Conservation (phyloP, 2,113 vertebrate genomes). For the Spea bombifrons region DNA sequence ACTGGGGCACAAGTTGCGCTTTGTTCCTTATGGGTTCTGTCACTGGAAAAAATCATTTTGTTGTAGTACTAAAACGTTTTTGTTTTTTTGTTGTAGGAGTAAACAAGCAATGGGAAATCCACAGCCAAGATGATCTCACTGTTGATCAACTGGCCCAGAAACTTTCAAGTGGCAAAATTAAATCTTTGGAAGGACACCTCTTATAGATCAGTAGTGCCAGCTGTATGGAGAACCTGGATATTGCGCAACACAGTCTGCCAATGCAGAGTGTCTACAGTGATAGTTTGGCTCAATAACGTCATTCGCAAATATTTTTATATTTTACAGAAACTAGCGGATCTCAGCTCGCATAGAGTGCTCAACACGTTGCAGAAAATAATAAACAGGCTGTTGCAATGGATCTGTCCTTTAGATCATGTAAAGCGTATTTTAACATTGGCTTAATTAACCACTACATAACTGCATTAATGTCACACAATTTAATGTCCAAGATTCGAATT, state of each 20-base stretch:
- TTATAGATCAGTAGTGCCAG: conserved; percentile 23
- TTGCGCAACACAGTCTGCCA: not conserved
- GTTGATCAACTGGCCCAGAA: conserved; percentile 27
- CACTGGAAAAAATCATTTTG: not conserved
- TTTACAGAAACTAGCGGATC: not conserved
- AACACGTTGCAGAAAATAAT: no score
- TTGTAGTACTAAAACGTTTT: not conserved
- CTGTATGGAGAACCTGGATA: not conserved
- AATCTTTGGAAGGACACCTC: conserved; percentile 26
- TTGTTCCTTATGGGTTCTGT: no score
- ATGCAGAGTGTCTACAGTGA: not conserved
- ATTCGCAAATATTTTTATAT: not conserved
- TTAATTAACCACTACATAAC: not conserved
- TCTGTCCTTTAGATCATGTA: no score
- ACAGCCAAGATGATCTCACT: conserved; percentile 21
- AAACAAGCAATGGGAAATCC: conserved; percentile 28
- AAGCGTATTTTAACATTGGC: not conserved
- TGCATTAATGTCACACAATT: not conserved
- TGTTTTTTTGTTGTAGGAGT: conserved; percentile 21
- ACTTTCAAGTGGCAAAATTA: conserved; percentile 19
- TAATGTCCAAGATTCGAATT: not conserved
- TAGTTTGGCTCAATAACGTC: not conserved
- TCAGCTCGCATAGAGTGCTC: no score
- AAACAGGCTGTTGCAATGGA: no score
- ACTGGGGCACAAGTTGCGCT: no score